A percentile compares a stretch with the other conserved stretches of the same genome.
Evolutionary conservation across 2,888 invertebrate genomes (phyloP).

Genomic region (Acrobasis consociella): DNA sequence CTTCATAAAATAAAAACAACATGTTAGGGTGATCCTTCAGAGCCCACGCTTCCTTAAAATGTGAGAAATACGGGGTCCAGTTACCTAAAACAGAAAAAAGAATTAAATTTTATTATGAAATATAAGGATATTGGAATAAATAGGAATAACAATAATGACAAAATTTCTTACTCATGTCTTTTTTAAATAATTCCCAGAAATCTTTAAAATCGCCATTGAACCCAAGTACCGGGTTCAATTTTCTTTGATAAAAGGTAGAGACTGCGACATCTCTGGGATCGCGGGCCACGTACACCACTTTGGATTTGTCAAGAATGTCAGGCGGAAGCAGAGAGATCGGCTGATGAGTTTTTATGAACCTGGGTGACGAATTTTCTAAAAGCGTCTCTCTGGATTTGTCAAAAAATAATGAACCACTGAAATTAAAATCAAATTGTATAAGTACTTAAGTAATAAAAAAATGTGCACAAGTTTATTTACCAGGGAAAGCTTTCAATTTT

Average conservation of each 20-base stretch:
- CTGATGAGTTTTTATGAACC: slow-evolving; percentile 80
- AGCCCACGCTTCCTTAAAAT: slow-evolving; percentile 87
- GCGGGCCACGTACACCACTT: slow-evolving; percentile 89
- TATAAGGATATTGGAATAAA: no score
- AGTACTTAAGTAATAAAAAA: no score
- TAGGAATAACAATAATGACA: no score
- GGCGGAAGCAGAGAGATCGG: slow-evolving; percentile 86
- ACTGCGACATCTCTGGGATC: slow-evolving; percentile 91
- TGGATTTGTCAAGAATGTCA: slow-evolving; percentile 65
- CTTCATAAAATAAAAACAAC: slow-evolving; percentile 89
- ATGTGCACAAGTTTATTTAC: no score
- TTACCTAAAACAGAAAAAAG: slow-evolving; percentile 80
- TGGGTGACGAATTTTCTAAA: slow-evolving; percentile 22
- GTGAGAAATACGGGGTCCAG: slow-evolving; percentile 87
- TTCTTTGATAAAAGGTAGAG: slow-evolving; percentile 88
- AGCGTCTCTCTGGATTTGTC: background rate
- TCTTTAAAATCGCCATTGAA: slow-evolving; percentile 82
- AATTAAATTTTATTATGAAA: no score
- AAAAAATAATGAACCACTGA: background rate
- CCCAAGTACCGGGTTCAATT: slow-evolving; percentile 80
- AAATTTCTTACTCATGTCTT: slow-evolving; percentile 79
- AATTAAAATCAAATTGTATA: background rate
- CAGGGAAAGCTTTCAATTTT: no score
- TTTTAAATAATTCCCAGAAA: slow-evolving; percentile 85
- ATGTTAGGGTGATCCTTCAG: slow-evolving; percentile 84